A percentile compares a stretch with the other conserved stretches of the same genome.
These are phyloP conservation scores for Darevskia nairensis DNA, from an alignment of 2,797 vertebrate species.

Conservation along the genomic window DNA sequence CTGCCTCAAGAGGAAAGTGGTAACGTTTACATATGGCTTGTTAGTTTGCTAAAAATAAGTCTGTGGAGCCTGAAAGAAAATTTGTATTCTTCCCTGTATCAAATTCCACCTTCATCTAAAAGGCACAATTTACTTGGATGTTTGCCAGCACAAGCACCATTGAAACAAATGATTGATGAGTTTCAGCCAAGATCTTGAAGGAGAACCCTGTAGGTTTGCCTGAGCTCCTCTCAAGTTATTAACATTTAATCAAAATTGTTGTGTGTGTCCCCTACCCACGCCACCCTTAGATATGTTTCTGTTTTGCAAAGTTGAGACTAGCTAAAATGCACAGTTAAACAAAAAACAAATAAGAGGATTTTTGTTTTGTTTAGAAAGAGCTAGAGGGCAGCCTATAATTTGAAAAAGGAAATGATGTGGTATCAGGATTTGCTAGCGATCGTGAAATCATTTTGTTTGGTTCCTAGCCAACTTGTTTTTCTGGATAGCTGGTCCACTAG, in stretches of 20 bases:
- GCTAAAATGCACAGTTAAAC: background rate
- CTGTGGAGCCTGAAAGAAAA: no score
- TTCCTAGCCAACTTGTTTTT: background rate
- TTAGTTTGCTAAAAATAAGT: conserved; percentile 52
- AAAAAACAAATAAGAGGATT: background rate
- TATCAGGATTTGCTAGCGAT: background rate
- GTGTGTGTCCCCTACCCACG: no score
- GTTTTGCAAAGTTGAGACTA: background rate
- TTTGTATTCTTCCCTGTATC: no score
- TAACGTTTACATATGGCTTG: conserved; percentile 35
- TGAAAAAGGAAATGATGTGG: background rate
- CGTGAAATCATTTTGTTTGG: background rate
- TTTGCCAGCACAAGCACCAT: background rate
- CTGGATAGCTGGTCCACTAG: background rate
- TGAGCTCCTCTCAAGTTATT: background rate
- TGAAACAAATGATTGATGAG: background rate
- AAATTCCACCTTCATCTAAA: no score
- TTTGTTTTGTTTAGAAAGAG: background rate
- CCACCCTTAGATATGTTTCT: background rate
- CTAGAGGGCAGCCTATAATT: background rate
- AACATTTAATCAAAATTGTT: background rate
- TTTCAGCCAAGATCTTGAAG: background rate
- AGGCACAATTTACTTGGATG: background rate
- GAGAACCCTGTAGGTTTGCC: background rate
- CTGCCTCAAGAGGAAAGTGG: conserved; percentile 17